Base-by-base conservation (phyloP, 2,888 invertebrate genomes). In the Schizaphis graminum region DNA sequence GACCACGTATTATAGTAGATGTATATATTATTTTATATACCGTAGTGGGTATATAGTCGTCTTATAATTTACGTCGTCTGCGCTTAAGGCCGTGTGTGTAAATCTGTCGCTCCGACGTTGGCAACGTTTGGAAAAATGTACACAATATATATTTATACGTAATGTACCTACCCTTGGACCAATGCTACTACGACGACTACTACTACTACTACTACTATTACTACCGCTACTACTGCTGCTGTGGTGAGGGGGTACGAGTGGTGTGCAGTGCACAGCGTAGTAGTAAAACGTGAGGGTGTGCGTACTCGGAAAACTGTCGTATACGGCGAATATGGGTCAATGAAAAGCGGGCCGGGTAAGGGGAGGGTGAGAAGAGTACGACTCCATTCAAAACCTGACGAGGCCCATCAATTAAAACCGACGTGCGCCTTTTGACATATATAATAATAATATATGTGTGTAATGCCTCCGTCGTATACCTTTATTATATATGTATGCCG, bases 311-410 rank as follows among this genome's bases (percentile, higher is more conserved):
- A 85, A 44, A 44, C 44, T 86, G 86, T 13, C 49, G 47, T 77
- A 44, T 41, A 92, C 67, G 44, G 57, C 28, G n/a, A 89, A 93
- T 90, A 85, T 86, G 93, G 93, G 93, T 94, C 93, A 90, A 94
- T 91, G 93, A 90, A 89, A 93, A 85, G 3, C 91, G 41, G 44
- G 35, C 13, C 26, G 16, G 21, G 8, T 3, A 10, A 5, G 28
- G 3, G 44, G 26, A 24, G 56, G 53, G 21, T 5, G 44, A 47
- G 44, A 47, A 47, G 44, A 47, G 13, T 11, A 0, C 5, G 53
- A 84, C 77, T 61, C 44, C 93, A 94, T 94, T 94, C 93, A 94
- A 94, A 91, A 90, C 86, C 90, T 49, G 90, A 86, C 93, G 84
- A 84, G 61, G 89, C 41, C 85, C 85, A 61, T 94, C 93, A 94